Evolutionary conservation across 2,797 vertebrate genomes (phyloP), one percentile per base, ranked within the genome.

Genomic region (Pseudocheirus occidentalis): DNA sequence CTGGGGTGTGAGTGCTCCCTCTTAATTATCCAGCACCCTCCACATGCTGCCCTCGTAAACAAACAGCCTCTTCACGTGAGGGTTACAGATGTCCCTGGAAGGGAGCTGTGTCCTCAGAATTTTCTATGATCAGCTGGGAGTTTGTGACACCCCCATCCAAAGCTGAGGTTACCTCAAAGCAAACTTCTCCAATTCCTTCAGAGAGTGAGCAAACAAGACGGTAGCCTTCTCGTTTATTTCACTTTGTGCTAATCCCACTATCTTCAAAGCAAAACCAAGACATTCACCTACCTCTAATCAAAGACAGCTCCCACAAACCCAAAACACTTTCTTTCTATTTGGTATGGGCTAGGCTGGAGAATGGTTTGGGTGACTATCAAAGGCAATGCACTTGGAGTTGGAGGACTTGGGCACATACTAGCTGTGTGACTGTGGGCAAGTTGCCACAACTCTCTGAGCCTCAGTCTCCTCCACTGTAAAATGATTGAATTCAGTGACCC

Each of bases 241-340:
- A 14, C 29, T 52, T 18, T 5, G 16, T n/a, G 31, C 90, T 81
- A 92, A 56, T 59, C 31, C n/a, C 91, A 93, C 9, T 53, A 28
- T 89, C 89, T 90, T 92, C 94, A 94, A 95, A 94, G 93, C 92
- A 93, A 92, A 66, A 90, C 2, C 52, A 94, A 50, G 54, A 92
- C 7, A 11, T 81, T 81, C 29, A 9, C 5, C 18, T 73, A 40
- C 21, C 73, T 81, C 40, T 40, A 81, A 46, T 7, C n/a, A 46
- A 81, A 81, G 40, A 21, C 16, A 46, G 27, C 21, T 46, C 40
- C 29, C 46, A 81, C 14, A 27, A 46, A 21, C 29, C 9, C 3
- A 81, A 81, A 81, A 10, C 73, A 46, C 9, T 14, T 62, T 27
- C 40, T 46, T 73, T 73, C 3, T 0, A 7, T 81, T 81, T 46